Percentiles rank a stretch among this genome's conserved stretches.
Evolutionary conservation across 2,888 invertebrate species (phyloP).

Genomic region (Ceriagrion tenellum): DNA sequence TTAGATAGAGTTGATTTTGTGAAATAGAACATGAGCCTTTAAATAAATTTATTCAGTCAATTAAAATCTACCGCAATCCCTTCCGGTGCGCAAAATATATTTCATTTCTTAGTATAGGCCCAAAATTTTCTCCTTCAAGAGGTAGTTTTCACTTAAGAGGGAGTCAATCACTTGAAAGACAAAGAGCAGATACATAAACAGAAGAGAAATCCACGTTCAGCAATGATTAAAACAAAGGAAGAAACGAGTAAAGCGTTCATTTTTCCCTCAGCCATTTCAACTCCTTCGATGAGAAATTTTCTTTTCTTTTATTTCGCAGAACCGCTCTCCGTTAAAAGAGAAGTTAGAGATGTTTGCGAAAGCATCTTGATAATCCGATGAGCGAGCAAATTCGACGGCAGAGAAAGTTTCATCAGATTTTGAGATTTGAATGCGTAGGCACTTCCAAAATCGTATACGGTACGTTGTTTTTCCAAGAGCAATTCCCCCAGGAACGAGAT

Average conservation of each 20-base stretch:
- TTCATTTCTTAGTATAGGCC: background rate
- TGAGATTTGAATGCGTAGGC: background rate
- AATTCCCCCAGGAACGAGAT: background rate
- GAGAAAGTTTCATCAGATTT: background rate
- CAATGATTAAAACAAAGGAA: background rate
- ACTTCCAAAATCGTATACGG: background rate
- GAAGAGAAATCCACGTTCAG: background rate
- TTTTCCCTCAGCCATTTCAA: background rate
- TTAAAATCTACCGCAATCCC: too few relatives aligned
- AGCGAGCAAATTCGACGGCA: background rate
- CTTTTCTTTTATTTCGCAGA: background rate
- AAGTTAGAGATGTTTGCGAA: background rate
- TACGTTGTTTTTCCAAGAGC: background rate
- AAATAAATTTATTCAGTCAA: background rate
- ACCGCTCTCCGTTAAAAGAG: background rate
- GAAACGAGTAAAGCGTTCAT: background rate
- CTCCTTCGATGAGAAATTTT: background rate
- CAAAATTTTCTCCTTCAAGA: background rate
- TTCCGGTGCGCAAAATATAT: background rate
- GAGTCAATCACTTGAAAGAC: background rate
- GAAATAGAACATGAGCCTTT: background rate
- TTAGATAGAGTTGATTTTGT: background rate
- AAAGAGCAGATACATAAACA: background rate
- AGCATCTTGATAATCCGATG: background rate
- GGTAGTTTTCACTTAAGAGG: too few relatives aligned